Conservation (phyloP, 2,888 invertebrate genomes). For the Selenia dentaria region DNA sequence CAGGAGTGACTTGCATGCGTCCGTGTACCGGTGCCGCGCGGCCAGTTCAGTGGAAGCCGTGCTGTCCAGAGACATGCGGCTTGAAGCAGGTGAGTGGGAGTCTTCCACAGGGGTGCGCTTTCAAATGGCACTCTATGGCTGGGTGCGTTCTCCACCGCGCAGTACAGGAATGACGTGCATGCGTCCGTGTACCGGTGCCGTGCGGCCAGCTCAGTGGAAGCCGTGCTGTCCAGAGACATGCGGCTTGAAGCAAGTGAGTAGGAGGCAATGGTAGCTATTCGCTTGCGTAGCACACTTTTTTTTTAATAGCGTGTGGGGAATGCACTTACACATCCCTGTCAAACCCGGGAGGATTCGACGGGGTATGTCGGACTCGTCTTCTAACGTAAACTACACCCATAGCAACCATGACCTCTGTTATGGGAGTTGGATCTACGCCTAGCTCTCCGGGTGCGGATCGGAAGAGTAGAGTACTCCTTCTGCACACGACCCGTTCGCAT, state of each 20-base stretch:
- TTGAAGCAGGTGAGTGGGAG: constrained; percentile 90
- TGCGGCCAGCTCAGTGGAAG: constrained; percentile 91
- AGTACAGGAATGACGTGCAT: constrained; percentile 93
- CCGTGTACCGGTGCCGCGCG: constrained; percentile 92
- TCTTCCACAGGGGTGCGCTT: constrained; percentile 86
- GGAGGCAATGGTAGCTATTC: neutral
- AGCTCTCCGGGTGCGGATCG: too few relatives aligned
- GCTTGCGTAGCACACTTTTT: too few relatives aligned
- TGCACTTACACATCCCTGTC: too few relatives aligned
- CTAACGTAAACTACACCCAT: too few relatives aligned
- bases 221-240: constrained; percentile 92
- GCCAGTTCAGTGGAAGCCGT: constrained; percentile 91
- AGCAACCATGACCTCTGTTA: too few relatives aligned
- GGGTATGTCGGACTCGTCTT: too few relatives aligned
- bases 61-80: constrained; percentile 91
- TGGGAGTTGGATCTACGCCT: too few relatives aligned
- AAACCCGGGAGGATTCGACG: too few relatives aligned
- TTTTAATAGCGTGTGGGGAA: too few relatives aligned
- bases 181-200: constrained; percentile 92
- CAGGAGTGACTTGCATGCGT: constrained; percentile 92
- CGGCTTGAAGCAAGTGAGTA: constrained; percentile 90
- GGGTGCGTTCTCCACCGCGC: constrained; percentile 91
- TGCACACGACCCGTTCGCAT: too few relatives aligned
- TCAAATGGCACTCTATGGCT: constrained; percentile 94
- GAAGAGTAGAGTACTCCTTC: too few relatives aligned